These are phyloP conservation scores for Pachypanchax playfairii DNA, from an alignment of 2,113 vertebrate genomes.

Conservation along the genomic window DNA sequence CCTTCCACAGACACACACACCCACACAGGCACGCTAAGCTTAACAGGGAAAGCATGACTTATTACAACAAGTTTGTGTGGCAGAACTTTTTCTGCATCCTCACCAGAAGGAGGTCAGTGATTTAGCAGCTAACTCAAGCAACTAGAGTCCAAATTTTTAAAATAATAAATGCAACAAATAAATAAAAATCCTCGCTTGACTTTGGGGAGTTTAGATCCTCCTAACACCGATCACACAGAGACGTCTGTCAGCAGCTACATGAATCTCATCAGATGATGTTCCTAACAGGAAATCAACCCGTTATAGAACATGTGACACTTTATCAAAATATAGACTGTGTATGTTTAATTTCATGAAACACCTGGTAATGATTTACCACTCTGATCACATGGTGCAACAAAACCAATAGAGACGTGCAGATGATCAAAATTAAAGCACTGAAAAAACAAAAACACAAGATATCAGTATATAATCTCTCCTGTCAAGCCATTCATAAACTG, in stretches of 20 bases:
- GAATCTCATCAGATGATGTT: too few relatives aligned
- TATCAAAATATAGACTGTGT: too few relatives aligned
- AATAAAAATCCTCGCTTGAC: not conserved
- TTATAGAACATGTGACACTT: not conserved
- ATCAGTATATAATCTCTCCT: too few relatives aligned
- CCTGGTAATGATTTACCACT: too few relatives aligned
- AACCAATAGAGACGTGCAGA: too few relatives aligned
- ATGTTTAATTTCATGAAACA: too few relatives aligned
- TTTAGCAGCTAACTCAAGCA: not conserved
- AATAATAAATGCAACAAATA: not conserved
- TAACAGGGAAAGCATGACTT: not conserved
- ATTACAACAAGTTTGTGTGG: not conserved
- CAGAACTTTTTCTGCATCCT: not conserved
- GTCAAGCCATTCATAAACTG: too few relatives aligned
- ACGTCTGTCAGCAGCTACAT: not conserved
- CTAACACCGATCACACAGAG: not conserved
- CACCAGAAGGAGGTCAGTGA: not conserved
- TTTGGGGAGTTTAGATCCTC: not conserved
- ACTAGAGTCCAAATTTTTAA: not conserved
- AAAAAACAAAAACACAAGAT: too few relatives aligned
- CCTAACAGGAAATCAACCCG: not conserved
- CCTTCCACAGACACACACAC: not conserved
- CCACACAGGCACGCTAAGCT: not conserved
- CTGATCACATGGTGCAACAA: too few relatives aligned
- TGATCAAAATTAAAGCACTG: too few relatives aligned